A percentile compares a stretch with the other conserved stretches of the same genome.
phyloP scores from a whole-genome alignment of 1,140 invertebrate species.

The silkworm (Bombyx mori) region ASM3026992v2 NC_085126.1:624001-624500 shows the following conservation, averaged over 20 bases:
- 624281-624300: slow-evolving; percentile 48
- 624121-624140: too few relatives aligned
- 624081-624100: too few relatives aligned
- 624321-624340: slow-evolving; percentile 36
- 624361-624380: slow-evolving; percentile 56
- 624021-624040: too few relatives aligned
- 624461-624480: too few relatives aligned
- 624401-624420: slow-evolving; percentile 57
- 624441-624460: slow-evolving; percentile 20
- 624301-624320: slow-evolving; percentile 36
- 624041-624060: too few relatives aligned
- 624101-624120: too few relatives aligned
- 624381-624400: slow-evolving; percentile 46
- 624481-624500: too few relatives aligned
- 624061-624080: too few relatives aligned
- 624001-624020: too few relatives aligned
- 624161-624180: not conserved
- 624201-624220: slow-evolving; percentile 77
- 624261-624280: slow-evolving; percentile 33
- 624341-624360: slow-evolving; percentile 43
- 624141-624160: too few relatives aligned
- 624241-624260: slow-evolving; percentile 71
- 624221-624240: slow-evolving; percentile 78
- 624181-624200: slow-evolving; percentile 74
- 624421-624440: slow-evolving; percentile 54